These are phyloP conservation scores for Echinops telfairi DNA, from an alignment of 2,113 vertebrate genomes.

Conservation along the genomic window DNA sequence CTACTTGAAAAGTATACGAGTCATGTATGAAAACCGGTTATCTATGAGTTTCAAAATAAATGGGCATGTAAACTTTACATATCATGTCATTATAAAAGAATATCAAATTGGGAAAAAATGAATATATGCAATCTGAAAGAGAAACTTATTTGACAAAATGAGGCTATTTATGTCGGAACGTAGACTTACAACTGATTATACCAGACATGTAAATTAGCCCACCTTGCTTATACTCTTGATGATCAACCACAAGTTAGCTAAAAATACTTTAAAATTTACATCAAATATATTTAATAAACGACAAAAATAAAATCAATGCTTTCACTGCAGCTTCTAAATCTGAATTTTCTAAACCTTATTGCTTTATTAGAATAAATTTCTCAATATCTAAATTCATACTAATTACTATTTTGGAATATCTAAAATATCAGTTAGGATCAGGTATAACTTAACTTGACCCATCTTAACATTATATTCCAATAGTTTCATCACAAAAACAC, in stretches of 20 bases:
- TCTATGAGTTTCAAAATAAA: background rate
- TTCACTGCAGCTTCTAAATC: slow-evolving; percentile 15
- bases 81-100: slow-evolving; percentile 11
- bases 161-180: background rate
- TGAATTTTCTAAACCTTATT: background rate
- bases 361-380: background rate
- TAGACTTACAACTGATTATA: background rate
- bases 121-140: background rate
- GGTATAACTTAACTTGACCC: background rate
- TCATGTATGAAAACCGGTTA: background rate
- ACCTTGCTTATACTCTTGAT: background rate
- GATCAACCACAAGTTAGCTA: background rate
- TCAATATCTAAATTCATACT: background rate
- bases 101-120: slow-evolving; percentile 8
- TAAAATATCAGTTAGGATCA: background rate
- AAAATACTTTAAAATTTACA: background rate
- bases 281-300: background rate
- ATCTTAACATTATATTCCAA: background rate
- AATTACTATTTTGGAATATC: slow-evolving; percentile 3
- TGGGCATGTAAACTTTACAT: slow-evolving; percentile 33
- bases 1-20: background rate
- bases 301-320: background rate
- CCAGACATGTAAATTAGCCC: slow-evolving; percentile 12
- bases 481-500: background rate
- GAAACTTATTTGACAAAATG: background rate